phyloP scores from a whole-genome alignment of 1,140 invertebrate species.

The Macrotrachela quadricornifera region DNA sequence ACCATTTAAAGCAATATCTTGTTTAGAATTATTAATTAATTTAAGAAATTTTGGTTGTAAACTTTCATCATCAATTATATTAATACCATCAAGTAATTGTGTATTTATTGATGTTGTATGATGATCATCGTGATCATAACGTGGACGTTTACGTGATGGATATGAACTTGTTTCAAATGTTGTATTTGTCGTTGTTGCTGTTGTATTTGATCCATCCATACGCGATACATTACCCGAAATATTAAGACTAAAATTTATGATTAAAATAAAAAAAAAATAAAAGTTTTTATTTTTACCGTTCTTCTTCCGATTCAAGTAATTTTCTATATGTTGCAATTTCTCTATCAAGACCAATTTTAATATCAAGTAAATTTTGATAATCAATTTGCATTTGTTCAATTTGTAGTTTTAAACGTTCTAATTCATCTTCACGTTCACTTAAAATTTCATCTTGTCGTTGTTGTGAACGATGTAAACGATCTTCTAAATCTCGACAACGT shows the following conservation, averaged over 20 bases:
- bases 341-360: constrained; percentile 75
- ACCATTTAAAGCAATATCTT: constrained; percentile 57
- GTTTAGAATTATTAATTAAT: constrained; percentile 54
- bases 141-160: too few species aligned
- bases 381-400: constrained; percentile 69
- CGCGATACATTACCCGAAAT: background rate
- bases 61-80: too few species aligned
- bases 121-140: too few species aligned
- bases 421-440: constrained; percentile 48
- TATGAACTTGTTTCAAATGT: too few species aligned
- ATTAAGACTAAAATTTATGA: background rate
- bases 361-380: constrained; percentile 87
- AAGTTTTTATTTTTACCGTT: constrained; percentile 29
- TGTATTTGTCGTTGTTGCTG: background rate
- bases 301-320: constrained; percentile 55
- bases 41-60: constrained; percentile 46
- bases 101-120: too few species aligned
- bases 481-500: constrained; percentile 48
- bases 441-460: constrained; percentile 49
- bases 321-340: constrained; percentile 91
- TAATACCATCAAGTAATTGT: too few species aligned
- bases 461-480: constrained; percentile 46
- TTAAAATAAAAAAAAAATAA: background rate
- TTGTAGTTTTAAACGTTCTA: constrained; percentile 52
- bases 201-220: background rate